Evolutionary conservation across 2,113 vertebrate genomes (phyloP), one percentile per base, ranked within the genome.

Genomic region (Bubo bubo): DNA sequence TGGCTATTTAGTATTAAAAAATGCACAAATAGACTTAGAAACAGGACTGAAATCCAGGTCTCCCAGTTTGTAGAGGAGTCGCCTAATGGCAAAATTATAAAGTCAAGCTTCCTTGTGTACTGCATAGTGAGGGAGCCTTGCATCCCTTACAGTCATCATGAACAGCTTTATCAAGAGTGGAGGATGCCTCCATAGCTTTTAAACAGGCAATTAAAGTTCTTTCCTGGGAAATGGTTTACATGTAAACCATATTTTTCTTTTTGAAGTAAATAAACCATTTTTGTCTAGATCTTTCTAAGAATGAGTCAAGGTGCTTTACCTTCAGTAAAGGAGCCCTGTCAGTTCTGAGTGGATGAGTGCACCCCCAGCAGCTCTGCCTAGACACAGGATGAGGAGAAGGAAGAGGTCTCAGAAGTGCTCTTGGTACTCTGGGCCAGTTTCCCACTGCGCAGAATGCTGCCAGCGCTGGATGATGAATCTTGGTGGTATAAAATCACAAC

Each of bases 31-130:
- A 87, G 60, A 27, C 49, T 60, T 81, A 49, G 71, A 63, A 75
- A 59, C 62, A 62, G 53, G 77, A 68, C 53, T 41, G 39, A 85
- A 90, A 93, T 83, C 55, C 71, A 70, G 82, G 85, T 90, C 49
- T 96, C 50, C 58, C 71, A 43, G 67, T 84, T 53, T 88, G 50
- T 50, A 58, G 79, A 59, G 79, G 72, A 62, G 37, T 49, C 39
- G 55, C 24, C 39, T 73, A 19, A 66, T 94, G 50, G 55, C 59
- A 76, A 50, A 53, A 63, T 41, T 73, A 2, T 73, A 17, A 93
- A 75, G 37, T 4, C 37, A 37, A 30, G 49, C 47, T 94, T 91
- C 27, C 26, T 77, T 56, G 20, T 62, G 17, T 50, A 13, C 27
- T 72, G n/a, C 5, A 3, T 81, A 26, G 26, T 7, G 10, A 55